Base-by-base conservation (phyloP, 2,797 vertebrate genomes). In the Margarornis squamiger region DNA sequence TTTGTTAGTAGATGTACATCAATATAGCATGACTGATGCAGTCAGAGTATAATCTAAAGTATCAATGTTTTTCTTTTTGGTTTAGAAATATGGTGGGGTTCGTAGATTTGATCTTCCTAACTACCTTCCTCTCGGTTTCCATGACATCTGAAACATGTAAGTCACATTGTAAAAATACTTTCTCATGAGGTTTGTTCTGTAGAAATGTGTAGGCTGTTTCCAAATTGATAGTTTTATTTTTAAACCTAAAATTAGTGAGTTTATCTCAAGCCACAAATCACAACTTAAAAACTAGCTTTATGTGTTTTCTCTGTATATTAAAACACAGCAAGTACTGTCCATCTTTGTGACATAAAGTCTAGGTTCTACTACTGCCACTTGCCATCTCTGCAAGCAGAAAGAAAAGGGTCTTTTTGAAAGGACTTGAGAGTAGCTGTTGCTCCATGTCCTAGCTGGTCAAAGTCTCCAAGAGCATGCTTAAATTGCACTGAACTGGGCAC, bases 141-240 rank as follows among this genome's bases (percentile, higher is more conserved):
- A 6, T 68, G 59, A 54, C 90, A 85, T 83, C 55, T 7, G 57
- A 94, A 75, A 76, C 30, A 63, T 86, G 97, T 97, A 95, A 97
- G 97, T 96, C 14, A 43, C 5, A 9, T 67, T 93, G 78, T 54
- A 51, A 75, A 67, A 74, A 65, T 77, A 62, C 8, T 92, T 92
- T 81, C 39, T 88, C 39, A 72, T 88, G 19, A 81, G 32, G 3
- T 88, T 88, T 92, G 17, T 70, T 88, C 39, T 82, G 38, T 79
- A 51, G n/a, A 89, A 88, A 83, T 51, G 27, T 2, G 11, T 78
- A 80, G 54, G 26, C 39, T 57, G 9, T 59, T 92, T 45, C 39
- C 26, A 77, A 65, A 48, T 17, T 11, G 29, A 5, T 74, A 29
- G 15, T 41, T 58, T 41, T 89, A 15, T 63, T 75, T 82, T 74